Conservation (phyloP, 2,113 vertebrate species). For the Ranitomeya variabilis region DNA sequence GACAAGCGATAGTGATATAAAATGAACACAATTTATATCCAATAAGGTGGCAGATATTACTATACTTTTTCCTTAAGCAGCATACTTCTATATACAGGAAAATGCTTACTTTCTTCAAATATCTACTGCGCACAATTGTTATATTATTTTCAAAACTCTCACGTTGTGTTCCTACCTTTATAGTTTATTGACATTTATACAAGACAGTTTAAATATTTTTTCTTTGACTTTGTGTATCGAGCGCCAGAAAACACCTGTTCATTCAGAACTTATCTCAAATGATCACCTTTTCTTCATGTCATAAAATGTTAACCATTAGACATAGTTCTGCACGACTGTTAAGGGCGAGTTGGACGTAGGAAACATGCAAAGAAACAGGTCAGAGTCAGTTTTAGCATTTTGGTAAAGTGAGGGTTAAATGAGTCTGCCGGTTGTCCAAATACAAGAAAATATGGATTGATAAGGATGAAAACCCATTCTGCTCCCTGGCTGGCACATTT, state of each 20-base stretch:
- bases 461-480: slow-evolving; percentile 18
- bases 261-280: slow-evolving; percentile 65
- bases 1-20: no score
- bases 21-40: no score
- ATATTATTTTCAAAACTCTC: slow-evolving; percentile 52
- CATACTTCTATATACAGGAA: no score
- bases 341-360: background rate
- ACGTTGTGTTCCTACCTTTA: slow-evolving; percentile 53
- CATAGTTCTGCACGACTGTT: slow-evolving; percentile 18
- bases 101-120: background rate
- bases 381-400: background rate
- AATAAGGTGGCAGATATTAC: no score
- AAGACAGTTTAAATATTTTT: slow-evolving; percentile 62
- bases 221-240: slow-evolving; percentile 50
- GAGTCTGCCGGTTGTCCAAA: background rate
- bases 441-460: slow-evolving; percentile 20
- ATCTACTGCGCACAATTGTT: background rate
- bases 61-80: no score
- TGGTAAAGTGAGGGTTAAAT: background rate
- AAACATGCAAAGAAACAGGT: background rate
- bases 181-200: slow-evolving; percentile 64
- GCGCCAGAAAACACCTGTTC: slow-evolving; percentile 60
- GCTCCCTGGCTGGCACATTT: background rate
- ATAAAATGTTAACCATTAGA: slow-evolving; percentile 59
- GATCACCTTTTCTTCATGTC: slow-evolving; percentile 64